Conservation (phyloP, 2,888 invertebrate genomes). For the Alcis repandata region DNA sequence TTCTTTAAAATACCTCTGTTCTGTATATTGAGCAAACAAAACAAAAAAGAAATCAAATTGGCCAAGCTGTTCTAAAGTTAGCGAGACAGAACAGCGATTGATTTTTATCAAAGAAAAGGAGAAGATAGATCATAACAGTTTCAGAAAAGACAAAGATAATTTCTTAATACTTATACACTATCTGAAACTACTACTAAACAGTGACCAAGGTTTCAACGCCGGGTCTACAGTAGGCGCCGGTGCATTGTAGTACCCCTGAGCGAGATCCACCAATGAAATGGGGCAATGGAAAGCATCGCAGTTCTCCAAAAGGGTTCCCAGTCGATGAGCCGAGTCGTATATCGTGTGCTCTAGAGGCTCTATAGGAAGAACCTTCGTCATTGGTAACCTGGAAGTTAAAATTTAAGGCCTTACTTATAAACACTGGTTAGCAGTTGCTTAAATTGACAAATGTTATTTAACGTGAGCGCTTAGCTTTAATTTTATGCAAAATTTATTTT, state of each 20-base stretch:
- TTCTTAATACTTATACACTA: not conserved
- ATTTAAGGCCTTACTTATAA: not conserved
- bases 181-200: conserved; percentile 65
- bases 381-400: conserved; percentile 87
- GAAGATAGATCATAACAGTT: too few relatives aligned
- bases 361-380: conserved; percentile 86
- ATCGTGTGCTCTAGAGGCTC: conserved; percentile 89
- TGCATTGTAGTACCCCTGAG: conserved; percentile 87
- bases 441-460: too few relatives aligned
- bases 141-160: not conserved
- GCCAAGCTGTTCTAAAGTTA: too few relatives aligned
- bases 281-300: conserved; percentile 89
- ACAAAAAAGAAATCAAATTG: too few relatives aligned
- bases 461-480: too few relatives aligned
- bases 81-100: too few relatives aligned
- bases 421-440: too few relatives aligned
- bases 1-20: too few relatives aligned
- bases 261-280: conserved; percentile 90
- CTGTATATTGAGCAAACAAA: too few relatives aligned
- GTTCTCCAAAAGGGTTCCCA: conserved; percentile 71
- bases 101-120: too few relatives aligned
- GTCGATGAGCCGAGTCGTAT: conserved; percentile 89
- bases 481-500: too few relatives aligned
- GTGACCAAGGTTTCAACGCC: conserved; percentile 69
- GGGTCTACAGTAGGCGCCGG: conserved; percentile 69